Evolutionary conservation across 2,797 vertebrate species (phyloP), one percentile per base, ranked within the genome.

Genomic region (Hoplostethus atlanticus): DNA sequence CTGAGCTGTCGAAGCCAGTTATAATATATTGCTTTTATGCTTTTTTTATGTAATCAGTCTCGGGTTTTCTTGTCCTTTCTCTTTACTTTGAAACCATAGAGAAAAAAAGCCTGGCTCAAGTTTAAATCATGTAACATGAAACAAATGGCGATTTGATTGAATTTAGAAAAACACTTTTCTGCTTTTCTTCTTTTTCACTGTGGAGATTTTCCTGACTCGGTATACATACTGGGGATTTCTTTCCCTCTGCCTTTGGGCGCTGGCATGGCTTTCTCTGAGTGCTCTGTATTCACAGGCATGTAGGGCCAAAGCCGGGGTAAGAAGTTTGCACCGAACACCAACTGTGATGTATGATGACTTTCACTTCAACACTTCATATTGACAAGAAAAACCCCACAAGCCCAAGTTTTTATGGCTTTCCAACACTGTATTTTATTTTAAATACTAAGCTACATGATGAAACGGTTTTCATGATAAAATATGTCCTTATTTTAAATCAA

Each of bases 1-100:
- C 16, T 48, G 51, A 65, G 6, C 52, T 30, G 15, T 0, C 47
- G 16, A 28, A 55, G 25, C 15, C 28, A 8, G 5, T 12, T 21
- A 40, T 21, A 21, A 36, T 58, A 12, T 15, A 56, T 64, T 17
- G 2, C 17, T 7, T 68, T 53, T 59, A 34, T 79, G 44, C 2
- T 10, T 50, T 59, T 59, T 48, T 21, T 21, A 60, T n/a, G 36
- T 25, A 34, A 65, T 52, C 17, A 17, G 7, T 10, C 13, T 9
- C 8, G 65, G n/a, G 12, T 16, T 21, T 38, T 56, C 16, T 34
- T 61, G 54, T 42, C 9, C 7, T 52, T 60, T 10, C 0, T 64
- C 9, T 58, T 50, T 58, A 34, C 44, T 51, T n/a, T 56, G 36
- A 28, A 15, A 54, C 8, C 15, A 50, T 21, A 38, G 2, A 64